Evolutionary conservation across 2,797 vertebrate species (phyloP), one percentile per base, ranked within the genome.

Genomic region (Enteromius fasciolatus): DNA sequence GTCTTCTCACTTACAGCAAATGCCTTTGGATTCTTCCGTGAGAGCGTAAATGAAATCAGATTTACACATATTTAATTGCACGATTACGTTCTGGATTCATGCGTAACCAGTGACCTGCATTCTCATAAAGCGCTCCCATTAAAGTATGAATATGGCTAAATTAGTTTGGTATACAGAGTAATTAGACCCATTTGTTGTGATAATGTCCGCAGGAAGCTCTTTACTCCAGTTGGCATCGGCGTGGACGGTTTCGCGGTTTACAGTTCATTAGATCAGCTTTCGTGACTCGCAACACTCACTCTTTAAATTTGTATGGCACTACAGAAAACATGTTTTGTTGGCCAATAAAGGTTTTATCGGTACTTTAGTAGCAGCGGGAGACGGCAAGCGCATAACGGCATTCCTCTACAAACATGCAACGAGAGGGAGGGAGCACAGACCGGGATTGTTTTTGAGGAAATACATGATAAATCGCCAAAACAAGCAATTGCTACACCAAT

Each of bases 201-300:
- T 89, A 57, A 89, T 91, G 92, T 87, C 86, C 91, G 88, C 86
- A 77, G 89, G 85, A 86, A 83, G 89, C 89, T 82, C 85, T 89
- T 92, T 79, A 92, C 92, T 89, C 90, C 78, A 36, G n/a, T 83
- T 86, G 89, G 90, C 87, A 86, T 70, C 14, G 31, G 89, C 66
- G 89, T 88, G 88, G 77, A 90, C 89, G 86, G 89, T 89, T 92
- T 87, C 83, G 83, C 90, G 91, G 92, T 86, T 93, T 87, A 91
- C 52, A 41, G 87, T 86, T 89, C 87, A 90, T 93, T 89, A 92
- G 90, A 90, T 90, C 89, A 87, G 84, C 86, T 88, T 94, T 94
- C 93, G 93, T 95, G 94, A 94, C 94, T 94, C 89, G 92, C 94
- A 95, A 92, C 93, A 94, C 92, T 94, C 91, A 92, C 91, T 92